These are phyloP conservation scores for Physocephala rufipes DNA, from an alignment of 2,888 invertebrate species.

Conservation along the genomic window DNA sequence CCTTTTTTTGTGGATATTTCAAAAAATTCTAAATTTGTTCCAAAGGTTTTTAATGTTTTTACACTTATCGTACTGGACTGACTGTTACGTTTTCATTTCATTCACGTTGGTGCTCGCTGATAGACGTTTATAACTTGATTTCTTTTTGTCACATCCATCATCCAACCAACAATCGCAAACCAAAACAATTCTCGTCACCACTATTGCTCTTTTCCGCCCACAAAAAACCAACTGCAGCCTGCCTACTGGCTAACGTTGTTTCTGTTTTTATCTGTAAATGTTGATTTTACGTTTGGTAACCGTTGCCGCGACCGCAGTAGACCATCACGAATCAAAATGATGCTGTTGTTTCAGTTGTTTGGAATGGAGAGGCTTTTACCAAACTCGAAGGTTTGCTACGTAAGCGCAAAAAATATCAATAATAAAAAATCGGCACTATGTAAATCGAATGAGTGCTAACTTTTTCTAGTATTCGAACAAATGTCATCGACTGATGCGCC, in stretches of 20 bases:
- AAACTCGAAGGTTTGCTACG: constrained; percentile 15
- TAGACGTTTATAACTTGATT: neutral
- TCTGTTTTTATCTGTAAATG: constrained; percentile 8
- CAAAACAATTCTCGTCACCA: neutral
- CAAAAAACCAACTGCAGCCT: neutral
- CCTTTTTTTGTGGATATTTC: too few relatives aligned
- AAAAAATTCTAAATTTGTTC: neutral
- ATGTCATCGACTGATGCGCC: too few relatives aligned
- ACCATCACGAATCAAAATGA: neutral
- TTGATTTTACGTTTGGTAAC: neutral
- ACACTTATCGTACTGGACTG: neutral
- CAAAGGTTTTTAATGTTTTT: neutral
- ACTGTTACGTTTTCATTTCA: neutral
- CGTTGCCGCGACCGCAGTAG: neutral
- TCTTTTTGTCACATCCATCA: neutral
- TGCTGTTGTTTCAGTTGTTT: neutral
- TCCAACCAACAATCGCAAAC: neutral
- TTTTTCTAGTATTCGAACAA: neutral
- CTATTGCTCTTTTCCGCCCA: neutral
- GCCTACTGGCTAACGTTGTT: neutral
- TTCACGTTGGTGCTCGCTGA: neutral
- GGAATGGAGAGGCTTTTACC: neutral
- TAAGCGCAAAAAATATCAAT: too few relatives aligned
- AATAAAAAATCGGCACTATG: neutral
- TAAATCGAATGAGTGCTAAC: constrained; percentile 14